phyloP scores from a whole-genome alignment of 2,797 vertebrate genomes.

The Euphonia xanthogaster region DNA sequence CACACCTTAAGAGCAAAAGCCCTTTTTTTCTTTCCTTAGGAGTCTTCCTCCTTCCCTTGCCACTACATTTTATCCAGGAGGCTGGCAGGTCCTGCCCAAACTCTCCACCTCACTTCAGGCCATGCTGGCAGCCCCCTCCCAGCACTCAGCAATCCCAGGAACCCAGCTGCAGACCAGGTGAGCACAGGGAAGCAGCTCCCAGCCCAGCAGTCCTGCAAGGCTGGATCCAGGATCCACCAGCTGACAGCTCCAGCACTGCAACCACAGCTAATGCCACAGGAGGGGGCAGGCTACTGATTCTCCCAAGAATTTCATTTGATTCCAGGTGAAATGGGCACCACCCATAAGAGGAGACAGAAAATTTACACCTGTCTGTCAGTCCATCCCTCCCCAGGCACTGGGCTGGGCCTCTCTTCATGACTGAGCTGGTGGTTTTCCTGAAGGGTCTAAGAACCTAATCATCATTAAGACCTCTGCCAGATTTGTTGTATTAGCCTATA shows the following conservation, averaged over 20 bases:
- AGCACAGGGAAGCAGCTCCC: not conserved
- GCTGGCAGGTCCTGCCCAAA: not conserved
- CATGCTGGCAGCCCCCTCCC: not conserved
- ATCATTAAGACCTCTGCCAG: not conserved
- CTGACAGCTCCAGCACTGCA: not conserved
- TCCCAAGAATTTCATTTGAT: not conserved
- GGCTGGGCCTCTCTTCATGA: not conserved
- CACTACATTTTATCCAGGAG: not conserved
- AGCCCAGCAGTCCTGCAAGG: accelerated
- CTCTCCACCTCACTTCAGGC: not conserved
- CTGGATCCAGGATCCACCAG: accelerated
- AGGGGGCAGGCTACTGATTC: not conserved
- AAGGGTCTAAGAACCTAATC: not conserved
- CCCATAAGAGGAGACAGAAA: not conserved
- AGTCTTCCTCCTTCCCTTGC: not conserved
- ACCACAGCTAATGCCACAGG: not conserved
- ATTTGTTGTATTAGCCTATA: not conserved
- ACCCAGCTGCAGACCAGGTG: not conserved
- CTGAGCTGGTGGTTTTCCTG: not conserved
- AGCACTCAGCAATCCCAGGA: accelerated
- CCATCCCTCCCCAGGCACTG: accelerated
- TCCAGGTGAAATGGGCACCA: not conserved
- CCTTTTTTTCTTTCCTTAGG: not conserved
- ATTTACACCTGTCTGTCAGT: not conserved
- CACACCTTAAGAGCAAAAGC: not conserved